Conservation (phyloP, 2,888 invertebrate species). For the Chloroclysta siterata region DNA sequence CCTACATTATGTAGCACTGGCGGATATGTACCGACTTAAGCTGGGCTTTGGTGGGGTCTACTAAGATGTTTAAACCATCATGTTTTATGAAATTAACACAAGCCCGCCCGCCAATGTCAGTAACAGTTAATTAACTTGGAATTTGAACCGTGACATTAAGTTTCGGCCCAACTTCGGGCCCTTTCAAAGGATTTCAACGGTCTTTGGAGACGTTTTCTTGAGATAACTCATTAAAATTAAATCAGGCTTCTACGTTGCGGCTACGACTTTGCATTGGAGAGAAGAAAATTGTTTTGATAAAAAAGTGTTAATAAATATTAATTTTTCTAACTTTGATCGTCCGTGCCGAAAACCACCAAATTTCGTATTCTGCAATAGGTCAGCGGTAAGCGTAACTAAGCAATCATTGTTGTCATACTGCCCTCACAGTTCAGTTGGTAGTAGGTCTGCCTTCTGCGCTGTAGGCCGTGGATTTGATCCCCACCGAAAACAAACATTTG, state of each 20-base stretch:
- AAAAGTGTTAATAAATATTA: background rate
- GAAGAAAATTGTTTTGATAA: constrained; percentile 10
- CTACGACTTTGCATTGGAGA: constrained; percentile 16
- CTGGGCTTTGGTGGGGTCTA: background rate
- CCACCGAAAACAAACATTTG: too few species aligned
- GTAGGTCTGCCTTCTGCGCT: too few species aligned
- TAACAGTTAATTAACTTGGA: constrained; percentile 65
- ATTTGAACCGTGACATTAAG: constrained; percentile 64
- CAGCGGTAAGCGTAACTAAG: too few species aligned
- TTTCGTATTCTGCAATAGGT: background rate
- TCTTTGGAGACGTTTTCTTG: constrained; percentile 57
- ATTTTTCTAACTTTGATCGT: background rate
- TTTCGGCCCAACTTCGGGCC: constrained; percentile 59
- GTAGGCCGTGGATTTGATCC: too few species aligned
- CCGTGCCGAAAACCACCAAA: background rate
- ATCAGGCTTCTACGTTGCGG: constrained; percentile 29
- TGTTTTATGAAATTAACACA: constrained; percentile 55
- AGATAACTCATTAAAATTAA: constrained; percentile 67
- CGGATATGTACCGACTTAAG: background rate
- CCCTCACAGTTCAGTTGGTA: too few species aligned
- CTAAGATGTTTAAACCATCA: constrained; percentile 40
- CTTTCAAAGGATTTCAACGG: constrained; percentile 64
- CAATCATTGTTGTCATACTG: too few species aligned
- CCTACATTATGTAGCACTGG: too few species aligned
- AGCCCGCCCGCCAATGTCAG: constrained; percentile 43